Base-by-base conservation (phyloP, 2,113 vertebrate genomes). In the Uropsilus gracilis region DNA sequence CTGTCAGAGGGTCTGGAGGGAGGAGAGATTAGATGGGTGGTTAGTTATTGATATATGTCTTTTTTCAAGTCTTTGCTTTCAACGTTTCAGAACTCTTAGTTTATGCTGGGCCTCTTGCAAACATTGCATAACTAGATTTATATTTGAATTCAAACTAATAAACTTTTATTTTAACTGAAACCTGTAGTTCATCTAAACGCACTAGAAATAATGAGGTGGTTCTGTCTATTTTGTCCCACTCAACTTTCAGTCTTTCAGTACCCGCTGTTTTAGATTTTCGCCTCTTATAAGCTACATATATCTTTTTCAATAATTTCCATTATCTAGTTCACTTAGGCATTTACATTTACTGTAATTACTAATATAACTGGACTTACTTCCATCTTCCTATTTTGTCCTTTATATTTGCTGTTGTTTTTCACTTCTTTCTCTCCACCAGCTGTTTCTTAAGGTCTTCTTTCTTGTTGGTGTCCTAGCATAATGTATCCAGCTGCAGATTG, bases 221-320 rank as follows among this genome's bases (percentile, higher is more conserved):
- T 86, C 11, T 50, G 26, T n/a, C 66, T 77, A 44, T 90, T 92
- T 44, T 92, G 72, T 75, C 30, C 34, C 81, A 55, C 53, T 92
- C 55, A 90, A 86, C 28, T 81, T 37, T 73, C 64, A 28, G 57
- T 6, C 46, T 69, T 81, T 24, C 59, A 24, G 32, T 81, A 42
- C 68, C 46, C n/a, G 73, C 50, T 55, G 53, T 55, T 55, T 55
- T 55, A 24, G 53, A 55, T 55, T 22, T 55, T 55, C n/a, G 18
- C 53, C 20, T 55, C 53, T 55, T 22, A 22, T 22, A 55, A 55
- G 22, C 20, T 55, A 55, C 20, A 55, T 55, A 22, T 22, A 55
- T 55, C 50, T 53, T 55, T 55, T 55, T 55, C 8, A 55, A 55
- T 55, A 24, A 22, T 55, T 55, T 55, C 20, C 6, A 22, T 7